phyloP scores from a whole-genome alignment of 2,888 invertebrate genomes.

The Agriopis aurantiaria region DNA sequence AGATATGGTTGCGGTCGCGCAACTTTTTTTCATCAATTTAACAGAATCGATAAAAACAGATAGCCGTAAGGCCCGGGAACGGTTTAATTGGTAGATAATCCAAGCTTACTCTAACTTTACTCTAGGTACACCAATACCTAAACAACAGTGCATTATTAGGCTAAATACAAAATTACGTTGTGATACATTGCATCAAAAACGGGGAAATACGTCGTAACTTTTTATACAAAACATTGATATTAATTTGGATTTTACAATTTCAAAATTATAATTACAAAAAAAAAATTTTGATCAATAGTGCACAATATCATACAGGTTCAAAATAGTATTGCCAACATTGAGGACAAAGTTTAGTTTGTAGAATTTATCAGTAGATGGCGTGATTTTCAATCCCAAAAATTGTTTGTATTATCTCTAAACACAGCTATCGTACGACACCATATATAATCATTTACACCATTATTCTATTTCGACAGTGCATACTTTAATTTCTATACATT shows the following conservation, averaged over 20 bases:
- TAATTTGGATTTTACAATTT: not conserved
- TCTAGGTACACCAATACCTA: constrained; percentile 59
- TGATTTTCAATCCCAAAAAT: not conserved
- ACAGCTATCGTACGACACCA: not conserved
- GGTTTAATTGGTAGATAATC: not conserved
- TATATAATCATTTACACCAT: not conserved
- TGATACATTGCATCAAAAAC: constrained; percentile 64
- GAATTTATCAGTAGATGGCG: constrained; percentile 1
- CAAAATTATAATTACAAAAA: not conserved
- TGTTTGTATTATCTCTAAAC: not conserved
- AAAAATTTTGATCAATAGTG: not conserved
- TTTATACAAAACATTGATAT: constrained; percentile 56
- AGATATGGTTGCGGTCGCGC: too few relatives aligned
- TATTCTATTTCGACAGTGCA: not conserved
- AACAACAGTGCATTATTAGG: constrained; percentile 62
- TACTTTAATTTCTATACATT: not conserved
- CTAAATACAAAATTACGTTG: constrained; percentile 54
- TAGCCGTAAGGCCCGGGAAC: not conserved
- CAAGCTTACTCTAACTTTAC: not conserved
- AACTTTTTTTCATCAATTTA: too few relatives aligned
- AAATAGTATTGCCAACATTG: not conserved
- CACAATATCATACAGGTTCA: not conserved
- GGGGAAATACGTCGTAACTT: constrained; percentile 49
- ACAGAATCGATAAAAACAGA: too few relatives aligned
- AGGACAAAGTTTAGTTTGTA: not conserved